Base-by-base conservation (phyloP, 2,888 invertebrate genomes). In the Globia sparganii region DNA sequence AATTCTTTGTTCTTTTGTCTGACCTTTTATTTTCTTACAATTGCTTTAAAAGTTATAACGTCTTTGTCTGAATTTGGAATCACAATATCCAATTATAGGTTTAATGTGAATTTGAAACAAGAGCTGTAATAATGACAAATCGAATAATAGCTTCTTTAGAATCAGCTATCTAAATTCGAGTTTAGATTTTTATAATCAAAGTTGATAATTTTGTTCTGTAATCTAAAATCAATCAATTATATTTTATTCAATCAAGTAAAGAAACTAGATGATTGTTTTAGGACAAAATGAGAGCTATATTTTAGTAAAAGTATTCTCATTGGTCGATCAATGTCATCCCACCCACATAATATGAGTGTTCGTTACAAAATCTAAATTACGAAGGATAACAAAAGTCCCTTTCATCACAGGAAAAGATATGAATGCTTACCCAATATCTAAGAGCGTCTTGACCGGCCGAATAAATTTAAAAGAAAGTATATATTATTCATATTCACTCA, bases 401-500 rank as follows among this genome's bases (percentile, higher is more conserved):
- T 83, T 85, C 77, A 77, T 83, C 64, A 68, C 56, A n/a, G 66
- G 56, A 46, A 49, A 75, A 64, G 56, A 80, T 73, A 84, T 84
- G 65, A 84, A 84, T 76, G 65, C 75, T 85, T 85, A 75, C 78
- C 31, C 66, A 62, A 85, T 85, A 75, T 75, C 71, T 75, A 67
- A 69, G 83, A 70, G 72, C 78, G 46, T 65, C 74, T 82, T 84
- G 86, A 84, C 86, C 74, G 82, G 72, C 31, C 73, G 78, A 82
- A 84, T 85, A 85, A 78, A 84, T 86, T 86, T 86, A 64, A 72
- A 75, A 62, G 77, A 82, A 82, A 85, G 85, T 77, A 86, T 82
- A 84, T 83, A 81, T 83, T 84, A 84, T 86, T 84, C 80, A 80
- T 80, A 87, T 84, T 86, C 80, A 86, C 79, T 84, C 79, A 80